Evolutionary conservation across 2,797 vertebrate genomes (phyloP).

Genomic region (Hozukius guyotensis): DNA sequence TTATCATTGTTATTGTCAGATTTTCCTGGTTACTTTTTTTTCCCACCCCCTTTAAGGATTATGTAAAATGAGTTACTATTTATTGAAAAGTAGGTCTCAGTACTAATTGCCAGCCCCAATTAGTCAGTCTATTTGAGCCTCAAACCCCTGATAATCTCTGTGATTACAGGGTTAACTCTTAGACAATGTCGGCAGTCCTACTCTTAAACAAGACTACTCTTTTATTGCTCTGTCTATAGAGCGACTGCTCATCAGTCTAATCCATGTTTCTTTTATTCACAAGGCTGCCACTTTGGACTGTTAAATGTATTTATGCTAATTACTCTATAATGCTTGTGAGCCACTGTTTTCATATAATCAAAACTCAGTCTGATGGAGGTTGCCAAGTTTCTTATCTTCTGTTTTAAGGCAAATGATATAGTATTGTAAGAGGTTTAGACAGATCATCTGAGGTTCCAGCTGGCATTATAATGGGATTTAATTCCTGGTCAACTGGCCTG

Average conservation of each 20-base stretch:
- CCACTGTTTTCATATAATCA: conserved; percentile 18
- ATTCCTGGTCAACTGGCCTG: conserved; percentile 58
- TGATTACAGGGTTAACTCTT: conserved; percentile 70
- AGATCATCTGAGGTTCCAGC: conserved; percentile 65
- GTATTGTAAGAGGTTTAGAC: conserved; percentile 66
- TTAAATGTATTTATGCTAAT: neutral
- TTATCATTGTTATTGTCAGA: neutral
- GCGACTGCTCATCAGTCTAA: conserved; percentile 10
- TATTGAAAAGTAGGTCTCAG: conserved; percentile 38
- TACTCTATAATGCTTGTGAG: neutral
- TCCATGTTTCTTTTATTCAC: neutral
- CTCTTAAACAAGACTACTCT: conserved; percentile 28
- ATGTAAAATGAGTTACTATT: neutral
- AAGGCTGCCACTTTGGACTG: neutral
- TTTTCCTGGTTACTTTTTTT: neutral
- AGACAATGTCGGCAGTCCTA: conserved; percentile 33
- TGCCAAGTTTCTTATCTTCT: conserved; percentile 30
- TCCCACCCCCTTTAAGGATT: neutral
- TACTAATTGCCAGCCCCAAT: conserved; percentile 42
- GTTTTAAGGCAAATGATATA: conserved; percentile 48
- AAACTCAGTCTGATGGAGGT: neutral
- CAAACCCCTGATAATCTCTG: conserved; percentile 65
- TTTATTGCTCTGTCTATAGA: neutral
- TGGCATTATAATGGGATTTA: conserved; percentile 71
- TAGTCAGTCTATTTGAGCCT: conserved; percentile 54